Evolutionary conservation across 2,888 invertebrate genomes (phyloP).

Genomic region (Phaedon cochleariae): DNA sequence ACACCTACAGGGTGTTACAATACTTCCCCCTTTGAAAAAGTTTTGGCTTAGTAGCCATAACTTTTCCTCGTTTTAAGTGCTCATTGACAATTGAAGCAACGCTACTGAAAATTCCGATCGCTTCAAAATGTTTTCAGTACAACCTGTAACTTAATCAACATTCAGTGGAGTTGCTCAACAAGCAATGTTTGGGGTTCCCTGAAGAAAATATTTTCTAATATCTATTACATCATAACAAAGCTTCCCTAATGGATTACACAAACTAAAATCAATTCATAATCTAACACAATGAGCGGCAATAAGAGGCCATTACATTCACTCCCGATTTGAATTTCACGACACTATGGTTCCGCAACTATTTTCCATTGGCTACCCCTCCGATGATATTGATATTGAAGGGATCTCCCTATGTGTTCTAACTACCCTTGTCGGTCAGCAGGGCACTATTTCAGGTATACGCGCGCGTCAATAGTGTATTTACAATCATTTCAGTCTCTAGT

Average conservation of each 20-base stretch:
- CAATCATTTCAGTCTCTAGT: not conserved
- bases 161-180: not conserved
- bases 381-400: not conserved
- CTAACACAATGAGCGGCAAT: no score
- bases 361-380: not conserved
- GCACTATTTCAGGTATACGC: not conserved
- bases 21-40: not conserved
- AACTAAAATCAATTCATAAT: not conserved
- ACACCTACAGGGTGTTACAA: not conserved
- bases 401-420: not conserved
- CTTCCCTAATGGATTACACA: not conserved
- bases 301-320: no score
- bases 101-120: constrained; percentile 19
- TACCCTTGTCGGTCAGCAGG: not conserved
- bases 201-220: not conserved
- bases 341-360: not conserved
- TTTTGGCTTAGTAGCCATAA: not conserved
- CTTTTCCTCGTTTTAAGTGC: not conserved
- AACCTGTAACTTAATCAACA: no score
- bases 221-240: not conserved
- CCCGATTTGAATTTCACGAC: no score
- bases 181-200: not conserved
- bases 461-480: no score
- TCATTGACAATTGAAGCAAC: not conserved
- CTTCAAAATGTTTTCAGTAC: no score